Evolutionary conservation across 2,797 vertebrate genomes (phyloP).

Genomic region (Sternotherus odoratus): DNA sequence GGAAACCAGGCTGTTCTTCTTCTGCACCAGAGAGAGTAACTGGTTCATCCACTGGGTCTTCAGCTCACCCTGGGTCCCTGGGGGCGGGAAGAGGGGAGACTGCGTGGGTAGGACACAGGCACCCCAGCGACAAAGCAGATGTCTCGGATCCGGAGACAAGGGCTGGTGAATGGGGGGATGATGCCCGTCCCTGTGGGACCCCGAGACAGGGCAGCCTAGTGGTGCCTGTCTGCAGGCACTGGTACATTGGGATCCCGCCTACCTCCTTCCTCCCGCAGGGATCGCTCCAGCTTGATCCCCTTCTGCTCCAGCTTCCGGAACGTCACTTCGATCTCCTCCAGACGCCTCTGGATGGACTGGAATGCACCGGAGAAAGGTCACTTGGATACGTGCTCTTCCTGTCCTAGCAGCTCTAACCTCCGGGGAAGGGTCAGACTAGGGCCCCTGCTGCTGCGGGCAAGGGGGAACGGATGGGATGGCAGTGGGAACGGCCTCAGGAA

Average conservation of each 20-base stretch:
- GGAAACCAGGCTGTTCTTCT: slow-evolving; percentile 90
- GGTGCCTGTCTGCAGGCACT: not conserved
- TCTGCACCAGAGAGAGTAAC: slow-evolving; percentile 90
- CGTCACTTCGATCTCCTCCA: slow-evolving; percentile 93
- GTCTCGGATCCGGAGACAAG: not conserved
- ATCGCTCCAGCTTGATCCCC: slow-evolving; percentile 87
- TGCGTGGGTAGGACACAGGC: accelerated
- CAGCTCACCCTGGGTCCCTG: slow-evolving; percentile 6
- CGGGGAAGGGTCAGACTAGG: not conserved
- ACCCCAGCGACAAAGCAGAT: not conserved
- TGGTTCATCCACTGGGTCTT: slow-evolving; percentile 85
- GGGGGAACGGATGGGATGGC: not conserved
- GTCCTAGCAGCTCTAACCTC: not conserved
- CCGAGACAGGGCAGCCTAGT: not conserved
- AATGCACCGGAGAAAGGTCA: not conserved
- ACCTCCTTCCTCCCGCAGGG: slow-evolving; percentile 86
- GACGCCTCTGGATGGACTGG: slow-evolving; percentile 91
- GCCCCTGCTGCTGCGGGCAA: not conserved
- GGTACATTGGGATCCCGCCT: slow-evolving; percentile 37
- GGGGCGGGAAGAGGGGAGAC: accelerated
- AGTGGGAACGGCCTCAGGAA: not conserved
- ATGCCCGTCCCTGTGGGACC: not conserved
- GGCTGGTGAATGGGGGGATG: not conserved
- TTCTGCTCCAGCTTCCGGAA: slow-evolving; percentile 91
- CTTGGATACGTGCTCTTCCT: accelerated